Evolutionary conservation across 2,888 invertebrate genomes (phyloP), one percentile per base, ranked within the genome.

Genomic region (Drosophila longiperda): DNA sequence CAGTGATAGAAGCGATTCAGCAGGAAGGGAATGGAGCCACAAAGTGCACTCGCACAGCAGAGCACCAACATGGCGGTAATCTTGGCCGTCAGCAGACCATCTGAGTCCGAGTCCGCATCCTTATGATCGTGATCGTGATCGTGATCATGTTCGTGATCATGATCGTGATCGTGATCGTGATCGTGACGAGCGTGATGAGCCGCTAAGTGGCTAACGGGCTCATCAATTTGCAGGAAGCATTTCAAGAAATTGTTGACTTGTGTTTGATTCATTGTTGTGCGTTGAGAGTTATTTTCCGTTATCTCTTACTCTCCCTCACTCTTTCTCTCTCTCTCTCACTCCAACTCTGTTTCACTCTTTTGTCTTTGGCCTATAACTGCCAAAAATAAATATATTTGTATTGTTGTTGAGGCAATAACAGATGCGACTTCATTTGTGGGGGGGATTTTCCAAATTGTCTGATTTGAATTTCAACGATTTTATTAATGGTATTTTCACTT

Each of bases 41-140:
- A 95, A 26, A 96, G 91, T 90, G 97, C 95, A 61, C 97, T 97
- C 55, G 96, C 95, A 65, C 94, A 92, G 89, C 97, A 97, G 26
- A 98, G 94, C n/a, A 96, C 95, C 40, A 94, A 93, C 96, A 98
- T 97, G 3, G 98, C 95, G 11, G 96, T 95, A 33, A 95, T 94
- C 93, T 98, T 98, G 9, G 97, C 97, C 38, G 95, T 83, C 26
- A 96, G 91, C 11, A 96, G 94, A 7, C 75, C 71, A 17, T 73
- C 66, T 20, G 61, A 60, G 0, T 73, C 66, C 23, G 61, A 60
- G 0, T 92, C 92, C 6, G 94, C 93, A 26, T 90, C 75, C 1
- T 82, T 81, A 3, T 84, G 69, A 32, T 78, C 79, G 32, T 88
- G 74, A 15, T 85, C 76, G 3, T 88, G 66, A 1, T 75, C 76